Evolutionary conservation across 1,140 invertebrate species (phyloP), one percentile per base, ranked within the genome.

Genomic region (Lycorma delicatula): DNA sequence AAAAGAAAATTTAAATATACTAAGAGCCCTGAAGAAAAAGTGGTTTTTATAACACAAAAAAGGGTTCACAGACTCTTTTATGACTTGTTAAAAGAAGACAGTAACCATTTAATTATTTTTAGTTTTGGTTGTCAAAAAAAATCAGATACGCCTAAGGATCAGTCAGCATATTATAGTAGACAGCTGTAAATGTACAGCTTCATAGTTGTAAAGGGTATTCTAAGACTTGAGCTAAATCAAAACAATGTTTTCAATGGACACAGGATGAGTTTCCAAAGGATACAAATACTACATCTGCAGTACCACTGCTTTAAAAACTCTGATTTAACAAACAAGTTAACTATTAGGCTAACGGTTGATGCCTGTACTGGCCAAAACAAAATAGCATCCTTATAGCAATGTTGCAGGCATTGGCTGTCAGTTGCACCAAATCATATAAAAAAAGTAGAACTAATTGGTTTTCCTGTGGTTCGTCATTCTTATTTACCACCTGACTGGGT

Each of bases 101-200:
- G n/a, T 9, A 9, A 34, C 9, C 9, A n/a, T n/a, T n/a, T 34
- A n/a, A 9, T 34, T 34, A 34, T 34, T 34, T 9, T 34, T 34
- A 9, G 9, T 34, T 34, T 34, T 34, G 31, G n/a, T n/a, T 9
- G 9, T 9, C 31, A 34, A n/a, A 34, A 34, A n/a, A 34, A 34
- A 9, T n/a, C n/a, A n/a, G 9, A 9, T 34, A 9, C n/a, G n/a
- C 31, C 31, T n/a, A 34, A 34, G n/a, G 9, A n/a, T 9, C n/a
- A 9, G n/a, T 9, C 9, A n/a, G 9, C n/a, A n/a, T 34, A n/a
- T 34, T 9, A 9, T 34, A 34, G 13, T 7, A 54, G 64, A 25
- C 68, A 71, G 47, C 36, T 70, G 9, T 66, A 69, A 50, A 49
- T 66, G n/a, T 67, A 66, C 47, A 68, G 70, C 50, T 68, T 70